phyloP scores from a whole-genome alignment of 2,113 vertebrate genomes.

The Fulmarus glacialis region DNA sequence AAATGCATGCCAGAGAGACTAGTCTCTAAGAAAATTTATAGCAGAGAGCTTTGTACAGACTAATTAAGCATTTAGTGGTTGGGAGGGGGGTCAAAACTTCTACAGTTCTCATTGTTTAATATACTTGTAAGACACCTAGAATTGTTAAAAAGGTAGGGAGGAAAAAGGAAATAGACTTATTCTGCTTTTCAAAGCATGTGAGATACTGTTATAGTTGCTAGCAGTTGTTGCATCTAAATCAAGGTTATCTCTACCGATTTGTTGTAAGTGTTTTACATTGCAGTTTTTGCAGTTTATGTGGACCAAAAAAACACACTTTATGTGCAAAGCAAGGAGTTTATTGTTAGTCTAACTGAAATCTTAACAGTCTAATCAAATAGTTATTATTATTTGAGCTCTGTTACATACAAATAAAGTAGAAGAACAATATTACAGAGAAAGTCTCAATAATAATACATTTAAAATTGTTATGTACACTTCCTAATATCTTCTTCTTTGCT shows the following conservation, averaged over 20 bases:
- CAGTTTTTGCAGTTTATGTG: background rate
- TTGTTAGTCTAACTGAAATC: background rate
- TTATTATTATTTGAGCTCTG: background rate
- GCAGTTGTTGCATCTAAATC: background rate
- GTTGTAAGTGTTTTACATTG: background rate
- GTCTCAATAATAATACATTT: background rate
- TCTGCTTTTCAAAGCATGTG: background rate
- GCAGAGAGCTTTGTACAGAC: background rate
- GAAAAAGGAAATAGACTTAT: background rate
- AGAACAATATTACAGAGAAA: background rate
- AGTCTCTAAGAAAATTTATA: conserved; percentile 6
- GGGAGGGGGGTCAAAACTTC: background rate
- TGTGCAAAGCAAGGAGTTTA: background rate
- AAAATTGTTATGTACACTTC: background rate
- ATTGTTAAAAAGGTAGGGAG: conserved; percentile 10
- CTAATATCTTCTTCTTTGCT: background rate
- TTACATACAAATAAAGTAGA: background rate
- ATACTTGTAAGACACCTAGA: conserved; percentile 18
- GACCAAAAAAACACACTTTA: background rate
- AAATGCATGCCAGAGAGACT: background rate
- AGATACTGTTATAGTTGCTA: background rate
- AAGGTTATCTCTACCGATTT: background rate
- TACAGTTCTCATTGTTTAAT: conserved; percentile 32
- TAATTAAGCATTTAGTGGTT: conserved; percentile 62
- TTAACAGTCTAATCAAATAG: background rate